Conservation (phyloP, 2,888 invertebrate genomes). For the Dorcus hopei region DNA sequence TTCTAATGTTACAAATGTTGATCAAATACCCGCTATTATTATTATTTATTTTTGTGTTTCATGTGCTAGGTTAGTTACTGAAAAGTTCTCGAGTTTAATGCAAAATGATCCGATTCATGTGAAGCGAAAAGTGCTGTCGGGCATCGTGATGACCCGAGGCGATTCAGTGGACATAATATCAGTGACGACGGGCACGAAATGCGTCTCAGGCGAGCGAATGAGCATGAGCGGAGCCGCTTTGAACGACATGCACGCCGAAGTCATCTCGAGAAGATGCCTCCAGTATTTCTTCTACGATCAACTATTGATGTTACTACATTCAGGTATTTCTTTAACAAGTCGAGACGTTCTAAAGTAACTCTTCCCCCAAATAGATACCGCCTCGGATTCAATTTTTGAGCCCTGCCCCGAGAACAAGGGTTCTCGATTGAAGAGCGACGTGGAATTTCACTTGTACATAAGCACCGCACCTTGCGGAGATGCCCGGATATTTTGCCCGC, state of each 20-base stretch:
- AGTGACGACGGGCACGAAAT: slow-evolving; percentile 90
- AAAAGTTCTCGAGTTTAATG: slow-evolving; percentile 74
- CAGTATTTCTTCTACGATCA: slow-evolving; percentile 78
- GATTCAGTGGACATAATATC: slow-evolving; percentile 58
- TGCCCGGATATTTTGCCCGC: slow-evolving; percentile 89
- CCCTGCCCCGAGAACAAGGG: slow-evolving; percentile 54
- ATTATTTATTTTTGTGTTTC: not conserved
- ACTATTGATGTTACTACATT: slow-evolving; percentile 60
- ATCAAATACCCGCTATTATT: not conserved
- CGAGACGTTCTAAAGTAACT: too few relatives aligned
- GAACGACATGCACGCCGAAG: slow-evolving; percentile 97
- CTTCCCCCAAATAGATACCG: slow-evolving; percentile 10
- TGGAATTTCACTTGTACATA: slow-evolving; percentile 91
- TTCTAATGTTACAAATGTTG: too few relatives aligned
- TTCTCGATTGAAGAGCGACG: slow-evolving; percentile 68
- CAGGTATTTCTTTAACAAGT: slow-evolving; percentile 45
- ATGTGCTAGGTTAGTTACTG: slow-evolving; percentile 40
- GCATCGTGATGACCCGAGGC: slow-evolving; percentile 80
- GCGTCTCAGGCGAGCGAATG: slow-evolving; percentile 90
- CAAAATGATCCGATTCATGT: slow-evolving; percentile 72
- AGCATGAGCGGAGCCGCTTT: slow-evolving; percentile 81
- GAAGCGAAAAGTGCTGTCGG: slow-evolving; percentile 90
- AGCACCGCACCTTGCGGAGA: slow-evolving; percentile 98
- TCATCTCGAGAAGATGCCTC: slow-evolving; percentile 80
- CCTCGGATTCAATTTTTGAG: slow-evolving; percentile 45